Percentiles rank a stretch among this genome's conserved stretches.
phyloP scores from a whole-genome alignment of 2,113 vertebrate species.

The Chloroceryle aenea region DNA sequence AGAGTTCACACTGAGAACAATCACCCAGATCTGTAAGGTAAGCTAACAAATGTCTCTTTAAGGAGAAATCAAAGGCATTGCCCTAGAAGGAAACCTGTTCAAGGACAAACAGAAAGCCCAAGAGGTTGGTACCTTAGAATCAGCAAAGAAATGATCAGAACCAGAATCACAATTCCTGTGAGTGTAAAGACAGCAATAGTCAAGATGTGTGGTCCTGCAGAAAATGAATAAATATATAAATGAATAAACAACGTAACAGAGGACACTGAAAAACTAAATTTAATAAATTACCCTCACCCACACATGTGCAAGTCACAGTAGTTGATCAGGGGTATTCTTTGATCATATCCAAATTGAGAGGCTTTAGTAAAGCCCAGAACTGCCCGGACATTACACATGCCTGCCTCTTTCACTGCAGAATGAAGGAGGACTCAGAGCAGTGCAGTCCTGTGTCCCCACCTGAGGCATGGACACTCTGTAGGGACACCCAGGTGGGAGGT shows the following conservation, averaged over 20 bases:
- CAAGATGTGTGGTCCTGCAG: constrained; percentile 75
- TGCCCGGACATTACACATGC: background rate
- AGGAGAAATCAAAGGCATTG: background rate
- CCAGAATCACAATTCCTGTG: constrained; percentile 81
- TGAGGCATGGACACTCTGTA: background rate
- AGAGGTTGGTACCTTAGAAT: constrained; percentile 85
- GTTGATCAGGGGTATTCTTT: background rate
- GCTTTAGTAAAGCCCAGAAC: background rate
- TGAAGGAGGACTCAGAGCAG: background rate
- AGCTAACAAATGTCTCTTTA: background rate
- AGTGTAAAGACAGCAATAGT: constrained; percentile 88
- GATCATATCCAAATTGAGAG: background rate
- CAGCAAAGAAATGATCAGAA: constrained; percentile 86
- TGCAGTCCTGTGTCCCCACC: background rate
- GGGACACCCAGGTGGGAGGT: background rate
- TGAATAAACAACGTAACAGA: background rate
- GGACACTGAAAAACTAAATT: background rate
- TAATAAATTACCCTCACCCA: background rate
- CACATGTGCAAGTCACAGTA: background rate
- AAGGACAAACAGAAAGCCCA: background rate
- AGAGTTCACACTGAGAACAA: background rate
- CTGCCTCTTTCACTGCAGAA: background rate
- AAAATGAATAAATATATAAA: constrained; percentile 31
- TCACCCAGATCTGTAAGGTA: background rate
- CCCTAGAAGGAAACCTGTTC: background rate